Evolutionary conservation across 2,797 vertebrate genomes (phyloP).

Genomic region (Remorina albescens): DNA sequence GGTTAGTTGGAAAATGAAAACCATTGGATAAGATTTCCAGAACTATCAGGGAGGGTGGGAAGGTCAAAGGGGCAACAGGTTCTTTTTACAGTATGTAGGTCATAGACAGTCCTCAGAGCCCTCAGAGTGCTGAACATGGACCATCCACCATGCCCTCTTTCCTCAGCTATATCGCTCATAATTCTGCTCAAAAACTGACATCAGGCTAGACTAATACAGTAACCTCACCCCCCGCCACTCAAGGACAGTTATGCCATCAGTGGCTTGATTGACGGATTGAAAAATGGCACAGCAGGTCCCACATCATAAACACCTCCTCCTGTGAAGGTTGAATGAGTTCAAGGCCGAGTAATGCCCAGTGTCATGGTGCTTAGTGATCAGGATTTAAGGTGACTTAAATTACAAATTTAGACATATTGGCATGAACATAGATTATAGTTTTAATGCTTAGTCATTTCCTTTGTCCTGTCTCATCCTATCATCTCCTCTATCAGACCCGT

Average conservation of each 20-base stretch:
- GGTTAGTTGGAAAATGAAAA: constrained; percentile 43
- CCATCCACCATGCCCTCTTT: background rate
- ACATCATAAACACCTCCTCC: constrained; percentile 48
- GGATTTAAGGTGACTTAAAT: background rate
- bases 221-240: background rate
- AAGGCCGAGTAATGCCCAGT: background rate
- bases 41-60: constrained; percentile 2
- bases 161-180: background rate
- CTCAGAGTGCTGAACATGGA: constrained; percentile 10
- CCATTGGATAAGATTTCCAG: constrained; percentile 44
- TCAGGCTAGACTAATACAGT: constrained; percentile 16
- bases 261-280: constrained; percentile 38
- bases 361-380: background rate
- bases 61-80: constrained; percentile 23
- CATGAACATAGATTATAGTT: background rate
- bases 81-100: constrained; percentile 19
- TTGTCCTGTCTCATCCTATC: background rate
- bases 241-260: constrained; percentile 14
- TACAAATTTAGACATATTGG: background rate
- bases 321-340: background rate
- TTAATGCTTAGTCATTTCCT: background rate
- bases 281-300: constrained; percentile 14
- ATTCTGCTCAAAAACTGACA: constrained; percentile 11
- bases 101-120: background rate
- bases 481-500: constrained; percentile 78